Base-by-base conservation (phyloP, 2,113 vertebrate genomes). In the Stictonetta naevosa region DNA sequence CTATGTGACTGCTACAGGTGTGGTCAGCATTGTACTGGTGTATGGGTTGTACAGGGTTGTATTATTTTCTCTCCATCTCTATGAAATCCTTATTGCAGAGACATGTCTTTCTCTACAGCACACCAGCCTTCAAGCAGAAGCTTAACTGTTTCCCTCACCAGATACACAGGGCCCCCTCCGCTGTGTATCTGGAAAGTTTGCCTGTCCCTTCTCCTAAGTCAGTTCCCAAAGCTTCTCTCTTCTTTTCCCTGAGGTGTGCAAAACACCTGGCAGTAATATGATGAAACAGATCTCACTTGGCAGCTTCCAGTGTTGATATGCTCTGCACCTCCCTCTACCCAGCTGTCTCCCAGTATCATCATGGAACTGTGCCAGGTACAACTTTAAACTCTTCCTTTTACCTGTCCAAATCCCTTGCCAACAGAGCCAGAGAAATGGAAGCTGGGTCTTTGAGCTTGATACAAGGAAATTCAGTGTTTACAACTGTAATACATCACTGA, bases 191-290 rank as follows among this genome's bases (percentile, higher is more conserved):
- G 56, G 68, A 83, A 90, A 18, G 46, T 59, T 92, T 82, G 11
- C 64, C n/a, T 71, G 42, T 56, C 79, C 40, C n/a, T 87, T 89
- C 77, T 75, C 21, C 48, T 68, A 60, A 33, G 5, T 91, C 11
- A 5, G 33, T 78, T 90, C 73, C 34, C 76, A 69, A 34, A 84
- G 52, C 64, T 86, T 13, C 38, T 82, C 15, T 36, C 83, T 63
- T 58, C 42, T 55, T 64, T 18, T 94, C 73, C 73, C 52, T 34
- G 50, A 86, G 88, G 88, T 88, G 83, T 75, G 80, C 88, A 91
- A 92, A 92, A 95, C 94, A 90, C 92, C 94, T 93, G 86, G 91
- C 92, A 76, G 74, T 78, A 92, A 86, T 92, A n/a, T 4, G 67
- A 88, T n/a, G 77, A 91, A 94, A 84, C 88, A 94, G 20, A 92